Percentiles rank a stretch among this genome's conserved stretches.
These are phyloP conservation scores for Vanessa atalanta DNA, from an alignment of 1,140 invertebrate genomes.

Conservation along the genomic window DNA sequence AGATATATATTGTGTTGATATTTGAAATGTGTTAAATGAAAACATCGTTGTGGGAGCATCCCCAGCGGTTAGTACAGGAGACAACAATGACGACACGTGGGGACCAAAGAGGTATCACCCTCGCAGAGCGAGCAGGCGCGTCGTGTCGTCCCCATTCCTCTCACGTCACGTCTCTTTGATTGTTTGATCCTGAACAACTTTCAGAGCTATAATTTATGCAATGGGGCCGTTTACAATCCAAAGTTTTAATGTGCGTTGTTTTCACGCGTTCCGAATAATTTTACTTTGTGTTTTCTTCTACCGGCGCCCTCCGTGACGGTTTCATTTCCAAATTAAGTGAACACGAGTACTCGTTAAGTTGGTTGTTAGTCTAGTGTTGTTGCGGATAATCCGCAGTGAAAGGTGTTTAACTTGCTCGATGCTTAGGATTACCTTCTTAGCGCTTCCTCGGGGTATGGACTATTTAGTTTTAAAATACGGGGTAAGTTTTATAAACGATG, in stretches of 20 bases:
- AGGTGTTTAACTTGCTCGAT: background rate
- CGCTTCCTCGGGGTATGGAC: no score
- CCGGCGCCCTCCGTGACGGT: background rate
- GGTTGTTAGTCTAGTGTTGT: slow-evolving; percentile 14
- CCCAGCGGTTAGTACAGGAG: background rate
- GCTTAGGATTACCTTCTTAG: background rate
- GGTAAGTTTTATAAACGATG: no score
- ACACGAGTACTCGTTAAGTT: slow-evolving; percentile 7
- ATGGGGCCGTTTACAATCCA: slow-evolving; percentile 42
- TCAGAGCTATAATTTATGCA: slow-evolving; percentile 48
- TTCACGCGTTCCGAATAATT: slow-evolving; percentile 43
- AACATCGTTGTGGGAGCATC: background rate
- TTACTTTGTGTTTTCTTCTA: slow-evolving; percentile 34
- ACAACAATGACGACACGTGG: slow-evolving; percentile 1
- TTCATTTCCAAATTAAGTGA: slow-evolving; percentile 12
- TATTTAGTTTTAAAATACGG: no score
- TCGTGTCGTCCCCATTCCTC: slow-evolving; percentile 24
- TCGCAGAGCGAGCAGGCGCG: slow-evolving; percentile 1
- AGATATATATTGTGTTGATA: background rate
- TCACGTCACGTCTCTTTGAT: slow-evolving; percentile 38
- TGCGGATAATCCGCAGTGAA: slow-evolving; percentile 11
- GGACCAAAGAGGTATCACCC: background rate
- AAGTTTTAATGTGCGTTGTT: slow-evolving; percentile 49
- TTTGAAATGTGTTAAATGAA: slow-evolving; percentile 8
- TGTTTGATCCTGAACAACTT: slow-evolving; percentile 42